A percentile compares a stretch with the other conserved stretches of the same genome.
Evolutionary conservation across 2,113 vertebrate species (phyloP).

Genomic region (Gymnarchus niloticus): DNA sequence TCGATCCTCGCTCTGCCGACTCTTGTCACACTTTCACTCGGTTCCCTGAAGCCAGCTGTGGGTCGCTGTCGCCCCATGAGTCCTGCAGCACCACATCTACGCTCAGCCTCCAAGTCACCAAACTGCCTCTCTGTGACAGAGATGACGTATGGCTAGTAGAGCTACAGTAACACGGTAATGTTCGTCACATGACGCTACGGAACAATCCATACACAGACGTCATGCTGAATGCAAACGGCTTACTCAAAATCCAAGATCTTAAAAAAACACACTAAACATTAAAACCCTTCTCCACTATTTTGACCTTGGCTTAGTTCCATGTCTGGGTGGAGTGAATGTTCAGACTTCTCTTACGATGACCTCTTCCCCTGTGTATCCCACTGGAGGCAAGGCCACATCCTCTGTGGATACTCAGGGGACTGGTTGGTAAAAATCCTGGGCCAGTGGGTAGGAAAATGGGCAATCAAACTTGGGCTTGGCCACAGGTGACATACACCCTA

Average conservation of each 20-base stretch:
- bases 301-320: too few relatives aligned
- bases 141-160: not conserved
- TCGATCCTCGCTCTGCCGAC: slow-evolving; percentile 30
- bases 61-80: not conserved
- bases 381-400: too few relatives aligned
- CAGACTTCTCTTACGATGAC: too few relatives aligned
- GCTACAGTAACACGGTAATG: not conserved
- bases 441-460: not conserved
- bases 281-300: too few relatives aligned
- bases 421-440: not conserved
- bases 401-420: too few relatives aligned
- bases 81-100: not conserved
- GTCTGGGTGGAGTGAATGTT: too few relatives aligned
- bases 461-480: not conserved
- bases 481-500: not conserved
- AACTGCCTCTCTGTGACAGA: not conserved
- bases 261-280: too few relatives aligned
- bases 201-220: not conserved
- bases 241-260: too few relatives aligned
- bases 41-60: not conserved
- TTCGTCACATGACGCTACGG: not conserved
- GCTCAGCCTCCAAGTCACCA: not conserved
- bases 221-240: too few relatives aligned
- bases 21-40: slow-evolving; percentile 13
- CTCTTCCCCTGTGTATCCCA: too few relatives aligned